These are phyloP conservation scores for Triops longicaudatus DNA, from an alignment of 1,140 invertebrate species.

Conservation along the genomic window DNA sequence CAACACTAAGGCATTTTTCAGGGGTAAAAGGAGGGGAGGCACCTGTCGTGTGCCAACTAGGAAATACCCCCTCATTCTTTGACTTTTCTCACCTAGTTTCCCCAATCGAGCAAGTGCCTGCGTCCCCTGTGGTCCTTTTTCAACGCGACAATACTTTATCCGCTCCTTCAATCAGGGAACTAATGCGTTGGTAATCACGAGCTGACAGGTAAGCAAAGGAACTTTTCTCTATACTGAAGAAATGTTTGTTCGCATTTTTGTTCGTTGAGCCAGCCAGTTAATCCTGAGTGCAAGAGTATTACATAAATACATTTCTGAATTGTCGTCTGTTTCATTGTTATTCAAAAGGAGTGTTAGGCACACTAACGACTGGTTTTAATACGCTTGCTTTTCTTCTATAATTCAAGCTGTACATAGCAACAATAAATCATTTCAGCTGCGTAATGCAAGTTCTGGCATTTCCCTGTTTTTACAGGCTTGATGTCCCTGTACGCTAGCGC, in stretches of 20 bases:
- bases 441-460: neutral
- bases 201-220: neutral
- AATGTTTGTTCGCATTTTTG: too few relatives aligned
- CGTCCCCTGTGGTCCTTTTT: neutral
- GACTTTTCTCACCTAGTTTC: slow-evolving; percentile 4
- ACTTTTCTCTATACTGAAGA: too few relatives aligned
- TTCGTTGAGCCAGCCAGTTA: too few relatives aligned
- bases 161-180: neutral
- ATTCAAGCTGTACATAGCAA: neutral
- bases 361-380: too few relatives aligned
- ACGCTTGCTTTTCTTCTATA: too few relatives aligned
- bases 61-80: neutral
- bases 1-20: neutral
- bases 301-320: too few relatives aligned
- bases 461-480: neutral
- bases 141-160: neutral
- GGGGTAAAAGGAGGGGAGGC: neutral
- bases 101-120: neutral
- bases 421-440: neutral
- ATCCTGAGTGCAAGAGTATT: too few relatives aligned
- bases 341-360: too few relatives aligned
- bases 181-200: neutral
- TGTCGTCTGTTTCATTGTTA: too few relatives aligned
- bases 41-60: neutral
- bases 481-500: neutral